Percentiles rank a stretch among this genome's conserved stretches.
These are phyloP conservation scores for Spinibarbus caldwelli DNA, from an alignment of 2,797 vertebrate species.

Conservation along the genomic window DNA sequence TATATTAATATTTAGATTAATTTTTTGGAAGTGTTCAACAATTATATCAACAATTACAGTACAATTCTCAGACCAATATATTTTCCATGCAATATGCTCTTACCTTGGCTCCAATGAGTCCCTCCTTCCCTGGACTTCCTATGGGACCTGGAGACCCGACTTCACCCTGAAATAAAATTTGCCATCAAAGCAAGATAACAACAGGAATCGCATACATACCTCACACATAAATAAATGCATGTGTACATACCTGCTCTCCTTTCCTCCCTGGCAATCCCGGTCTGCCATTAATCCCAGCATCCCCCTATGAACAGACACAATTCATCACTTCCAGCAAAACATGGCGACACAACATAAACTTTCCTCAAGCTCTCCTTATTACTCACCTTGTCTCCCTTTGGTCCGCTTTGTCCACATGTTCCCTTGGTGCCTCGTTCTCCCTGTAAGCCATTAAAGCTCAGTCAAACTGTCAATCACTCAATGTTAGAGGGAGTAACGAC, in stretches of 20 bases:
- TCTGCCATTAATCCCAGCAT: slow-evolving; percentile 83
- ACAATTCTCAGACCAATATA: neutral
- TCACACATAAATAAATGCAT: slow-evolving; percentile 20
- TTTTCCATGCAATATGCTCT: neutral
- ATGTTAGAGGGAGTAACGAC: slow-evolving; percentile 51
- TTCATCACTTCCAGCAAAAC: slow-evolving; percentile 9
- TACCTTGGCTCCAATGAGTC: slow-evolving; percentile 94
- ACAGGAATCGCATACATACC: slow-evolving; percentile 3
- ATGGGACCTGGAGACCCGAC: slow-evolving; percentile 81
- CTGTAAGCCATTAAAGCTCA: slow-evolving; percentile 75
- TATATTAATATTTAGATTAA: neutral
- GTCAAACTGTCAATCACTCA: slow-evolving; percentile 57
- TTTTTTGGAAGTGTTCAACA: too few species aligned
- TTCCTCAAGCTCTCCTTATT: slow-evolving; percentile 19
- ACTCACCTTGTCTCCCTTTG: slow-evolving; percentile 91
- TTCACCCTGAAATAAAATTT: slow-evolving; percentile 83
- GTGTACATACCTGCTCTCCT: slow-evolving; percentile 83
- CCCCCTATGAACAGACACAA: slow-evolving; percentile 78
- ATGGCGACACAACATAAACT: neutral
- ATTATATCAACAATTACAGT: neutral
- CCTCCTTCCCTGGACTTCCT: slow-evolving; percentile 91
- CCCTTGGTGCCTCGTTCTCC: slow-evolving; percentile 92
- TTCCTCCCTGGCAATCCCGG: slow-evolving; percentile 87
- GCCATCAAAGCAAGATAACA: neutral
- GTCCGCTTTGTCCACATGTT: slow-evolving; percentile 85